Evolutionary conservation across 2,888 invertebrate genomes (phyloP).

Genomic region (Microchrysa polita): DNA sequence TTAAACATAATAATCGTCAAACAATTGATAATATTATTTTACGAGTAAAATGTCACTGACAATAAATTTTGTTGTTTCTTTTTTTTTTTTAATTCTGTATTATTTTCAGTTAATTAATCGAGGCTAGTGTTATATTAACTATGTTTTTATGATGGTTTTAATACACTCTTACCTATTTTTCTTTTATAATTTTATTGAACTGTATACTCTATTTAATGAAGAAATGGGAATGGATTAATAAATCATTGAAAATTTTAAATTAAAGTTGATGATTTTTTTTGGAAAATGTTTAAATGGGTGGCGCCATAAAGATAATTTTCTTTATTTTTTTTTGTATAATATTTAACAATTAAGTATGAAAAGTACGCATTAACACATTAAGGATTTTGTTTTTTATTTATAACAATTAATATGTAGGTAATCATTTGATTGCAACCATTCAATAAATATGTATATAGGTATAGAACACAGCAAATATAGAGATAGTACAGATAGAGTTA

Average conservation of each 20-base stretch:
- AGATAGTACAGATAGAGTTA: neutral
- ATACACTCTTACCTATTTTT: neutral
- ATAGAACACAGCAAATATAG: neutral
- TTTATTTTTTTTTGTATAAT: neutral
- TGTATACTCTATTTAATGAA: conserved; percentile 19
- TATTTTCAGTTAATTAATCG: neutral
- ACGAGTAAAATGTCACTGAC: neutral
- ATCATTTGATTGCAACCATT: conserved; percentile 39
- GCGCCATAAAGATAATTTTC: neutral
- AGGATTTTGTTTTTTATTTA: no score
- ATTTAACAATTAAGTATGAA: neutral
- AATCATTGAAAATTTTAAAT: conserved; percentile 29
- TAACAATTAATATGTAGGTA: neutral
- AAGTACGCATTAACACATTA: neutral
- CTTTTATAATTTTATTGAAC: conserved; percentile 31
- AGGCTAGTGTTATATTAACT: no score
- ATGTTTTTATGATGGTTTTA: neutral
- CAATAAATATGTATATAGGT: conserved; percentile 1
- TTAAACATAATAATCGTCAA: no score
- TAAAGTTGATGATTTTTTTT: conserved; percentile 22
- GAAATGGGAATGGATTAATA: neutral
- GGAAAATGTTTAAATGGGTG: neutral
- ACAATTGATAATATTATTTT: no score
- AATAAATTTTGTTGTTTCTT: neutral
- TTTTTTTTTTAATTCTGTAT: neutral